These are phyloP conservation scores for Scolopax bukidnonensis DNA, from an alignment of 2,797 vertebrate genomes.

Conservation along the genomic window DNA sequence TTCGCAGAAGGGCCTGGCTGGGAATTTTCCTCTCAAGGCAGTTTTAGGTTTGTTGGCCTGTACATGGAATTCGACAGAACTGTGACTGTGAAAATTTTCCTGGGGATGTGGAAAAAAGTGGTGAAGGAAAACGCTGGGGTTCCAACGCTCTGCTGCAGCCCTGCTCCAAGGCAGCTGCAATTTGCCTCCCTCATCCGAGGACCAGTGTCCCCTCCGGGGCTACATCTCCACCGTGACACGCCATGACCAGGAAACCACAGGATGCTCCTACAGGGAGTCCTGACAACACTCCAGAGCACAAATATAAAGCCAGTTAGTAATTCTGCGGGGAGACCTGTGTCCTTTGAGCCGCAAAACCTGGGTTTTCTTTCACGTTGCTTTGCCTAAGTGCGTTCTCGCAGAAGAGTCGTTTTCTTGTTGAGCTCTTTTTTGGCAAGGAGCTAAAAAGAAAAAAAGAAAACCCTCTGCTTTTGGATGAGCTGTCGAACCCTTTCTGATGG, in stretches of 20 bases:
- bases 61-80: not conserved
- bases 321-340: not conserved
- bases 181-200: not conserved
- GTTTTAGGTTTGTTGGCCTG: not conserved
- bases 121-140: not conserved
- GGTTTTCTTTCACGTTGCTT: not conserved
- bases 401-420: not conserved
- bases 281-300: not conserved
- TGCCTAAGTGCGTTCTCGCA: not conserved
- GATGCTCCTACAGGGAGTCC: not conserved
- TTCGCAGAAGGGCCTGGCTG: not conserved
- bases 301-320: not conserved
- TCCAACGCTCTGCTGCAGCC: not conserved
- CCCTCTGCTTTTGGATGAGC: not conserved
- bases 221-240: not conserved
- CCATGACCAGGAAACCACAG: not conserved
- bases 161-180: not conserved
- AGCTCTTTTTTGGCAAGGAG: not conserved
- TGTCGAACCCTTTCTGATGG: not conserved
- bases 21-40: not conserved
- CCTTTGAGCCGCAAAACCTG: not conserved
- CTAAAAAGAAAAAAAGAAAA: no score
- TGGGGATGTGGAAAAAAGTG: not conserved
- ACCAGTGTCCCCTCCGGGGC: not conserved
- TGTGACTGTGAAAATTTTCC: not conserved